phyloP scores from a whole-genome alignment of 2,797 vertebrate genomes.

The Microctenopoma stevenorrisi region DNA sequence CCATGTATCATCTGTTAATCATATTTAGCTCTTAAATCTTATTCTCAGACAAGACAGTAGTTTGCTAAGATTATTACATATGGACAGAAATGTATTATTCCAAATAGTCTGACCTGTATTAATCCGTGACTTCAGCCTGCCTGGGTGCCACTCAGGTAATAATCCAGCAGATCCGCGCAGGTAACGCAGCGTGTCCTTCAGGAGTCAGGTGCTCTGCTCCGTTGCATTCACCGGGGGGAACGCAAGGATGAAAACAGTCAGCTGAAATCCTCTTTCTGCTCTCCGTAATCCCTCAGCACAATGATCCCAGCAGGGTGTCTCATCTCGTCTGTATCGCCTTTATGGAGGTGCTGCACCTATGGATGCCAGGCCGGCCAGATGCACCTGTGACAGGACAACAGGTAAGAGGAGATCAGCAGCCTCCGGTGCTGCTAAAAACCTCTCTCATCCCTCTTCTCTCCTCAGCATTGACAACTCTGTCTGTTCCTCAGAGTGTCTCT shows the following conservation, averaged over 20 bases:
- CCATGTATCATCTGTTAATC: conserved; percentile 2
- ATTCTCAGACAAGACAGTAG: not conserved
- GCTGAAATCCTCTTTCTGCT: conserved; percentile 42
- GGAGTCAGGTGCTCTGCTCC: conserved; percentile 45
- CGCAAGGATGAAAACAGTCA: conserved; percentile 35
- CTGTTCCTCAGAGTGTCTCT: conserved; percentile 72
- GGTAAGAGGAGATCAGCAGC: conserved; percentile 60
- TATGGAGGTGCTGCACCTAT: conserved; percentile 30
- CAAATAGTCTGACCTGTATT: conserved; percentile 52
- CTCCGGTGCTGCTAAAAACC: conserved; percentile 12
- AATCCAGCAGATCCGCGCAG: conserved; percentile 53
- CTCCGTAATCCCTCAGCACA: conserved; percentile 59
- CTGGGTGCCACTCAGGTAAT: conserved; percentile 67
- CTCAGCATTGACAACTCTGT: conserved; percentile 67
- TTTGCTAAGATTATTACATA: not conserved
- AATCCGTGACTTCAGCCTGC: conserved; percentile 12
- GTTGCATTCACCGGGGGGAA: conserved; percentile 19
- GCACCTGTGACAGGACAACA: conserved; percentile 70
- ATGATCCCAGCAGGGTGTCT: conserved; percentile 35
- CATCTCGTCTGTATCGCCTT: conserved; percentile 38
- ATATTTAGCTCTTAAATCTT: not conserved
- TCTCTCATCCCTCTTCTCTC: conserved; percentile 57
- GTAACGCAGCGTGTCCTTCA: conserved; percentile 35
- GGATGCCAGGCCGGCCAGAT: conserved; percentile 7
- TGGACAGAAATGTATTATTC: not conserved